Evolutionary conservation across 2,113 vertebrate genomes (phyloP).

Genomic region (Calcarius ornatus): DNA sequence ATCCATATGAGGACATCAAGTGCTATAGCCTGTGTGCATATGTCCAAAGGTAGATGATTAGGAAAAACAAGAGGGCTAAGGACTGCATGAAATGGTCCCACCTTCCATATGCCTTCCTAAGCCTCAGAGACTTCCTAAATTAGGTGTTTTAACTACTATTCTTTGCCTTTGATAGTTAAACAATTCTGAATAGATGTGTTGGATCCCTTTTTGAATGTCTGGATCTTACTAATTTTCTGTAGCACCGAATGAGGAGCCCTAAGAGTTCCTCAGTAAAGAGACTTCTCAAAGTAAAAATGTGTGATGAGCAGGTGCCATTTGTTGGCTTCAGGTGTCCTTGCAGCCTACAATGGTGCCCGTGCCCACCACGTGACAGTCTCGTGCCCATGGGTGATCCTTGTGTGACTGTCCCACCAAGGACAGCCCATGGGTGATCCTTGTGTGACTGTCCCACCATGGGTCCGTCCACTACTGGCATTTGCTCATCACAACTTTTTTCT

Average conservation of each 20-base stretch:
- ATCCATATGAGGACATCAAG: neutral
- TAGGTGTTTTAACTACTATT: neutral
- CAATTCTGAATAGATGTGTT: neutral
- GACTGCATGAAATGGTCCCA: fast-evolving
- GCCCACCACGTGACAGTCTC: fast-evolving
- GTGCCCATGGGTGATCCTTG: fast-evolving
- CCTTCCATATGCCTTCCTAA: neutral
- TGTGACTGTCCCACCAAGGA: neutral
- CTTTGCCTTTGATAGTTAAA: neutral
- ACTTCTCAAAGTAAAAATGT: neutral
- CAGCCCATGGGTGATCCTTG: fast-evolving
- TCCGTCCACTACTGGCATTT: neutral
- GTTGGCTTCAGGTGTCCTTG: neutral
- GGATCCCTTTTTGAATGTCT: neutral
- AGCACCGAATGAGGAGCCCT: neutral
- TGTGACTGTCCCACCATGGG: neutral
- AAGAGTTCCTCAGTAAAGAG: neutral
- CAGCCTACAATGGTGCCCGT: neutral
- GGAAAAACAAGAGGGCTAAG: neutral
- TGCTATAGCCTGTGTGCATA: neutral
- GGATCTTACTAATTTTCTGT: neutral
- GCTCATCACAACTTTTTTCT: neutral
- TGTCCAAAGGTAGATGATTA: neutral
- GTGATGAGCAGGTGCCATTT: neutral
- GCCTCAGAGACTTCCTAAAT: neutral